Percentiles rank a stretch among this genome's conserved stretches.
These are phyloP conservation scores for Adelphocoris suturalis DNA, from an alignment of 2,888 invertebrate species.

Conservation along the genomic window DNA sequence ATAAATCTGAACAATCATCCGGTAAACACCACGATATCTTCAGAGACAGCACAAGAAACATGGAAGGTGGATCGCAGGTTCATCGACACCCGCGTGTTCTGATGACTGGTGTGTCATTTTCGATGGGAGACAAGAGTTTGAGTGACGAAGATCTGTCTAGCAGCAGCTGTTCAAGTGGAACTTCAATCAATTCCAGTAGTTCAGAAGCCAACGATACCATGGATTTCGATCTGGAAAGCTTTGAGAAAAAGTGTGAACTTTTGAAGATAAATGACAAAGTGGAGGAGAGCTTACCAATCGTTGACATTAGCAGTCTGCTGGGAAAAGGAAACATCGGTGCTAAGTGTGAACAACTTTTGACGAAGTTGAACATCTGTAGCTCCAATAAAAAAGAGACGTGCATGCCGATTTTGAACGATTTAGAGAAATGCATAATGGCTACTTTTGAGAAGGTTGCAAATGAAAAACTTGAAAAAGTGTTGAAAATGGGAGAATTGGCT, in stretches of 20 bases:
- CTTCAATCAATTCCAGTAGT: background rate
- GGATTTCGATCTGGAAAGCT: background rate
- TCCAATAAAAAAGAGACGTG: slow-evolving; percentile 7
- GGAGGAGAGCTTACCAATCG: background rate
- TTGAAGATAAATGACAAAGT: background rate
- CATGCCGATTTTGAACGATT: background rate
- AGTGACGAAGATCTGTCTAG: background rate
- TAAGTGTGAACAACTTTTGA: slow-evolving; percentile 18
- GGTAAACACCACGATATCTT: background rate
- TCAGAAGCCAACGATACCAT: background rate
- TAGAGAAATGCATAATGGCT: slow-evolving; percentile 2
- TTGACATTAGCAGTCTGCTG: background rate
- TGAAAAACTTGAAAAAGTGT: background rate
- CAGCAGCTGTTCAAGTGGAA: background rate
- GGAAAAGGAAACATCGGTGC: background rate
- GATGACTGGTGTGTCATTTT: background rate
- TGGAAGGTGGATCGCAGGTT: background rate
- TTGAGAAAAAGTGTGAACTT: background rate
- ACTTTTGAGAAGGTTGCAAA: background rate
- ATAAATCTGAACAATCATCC: background rate
- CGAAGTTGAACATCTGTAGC: background rate
- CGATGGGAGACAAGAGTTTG: background rate
- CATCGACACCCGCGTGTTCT: background rate
- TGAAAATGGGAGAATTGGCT: background rate
- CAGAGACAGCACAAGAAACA: background rate